A percentile compares a stretch with the other conserved stretches of the same genome.
Evolutionary conservation across 2,113 vertebrate species (phyloP).

Genomic region (Prionailurus bengalensis): DNA sequence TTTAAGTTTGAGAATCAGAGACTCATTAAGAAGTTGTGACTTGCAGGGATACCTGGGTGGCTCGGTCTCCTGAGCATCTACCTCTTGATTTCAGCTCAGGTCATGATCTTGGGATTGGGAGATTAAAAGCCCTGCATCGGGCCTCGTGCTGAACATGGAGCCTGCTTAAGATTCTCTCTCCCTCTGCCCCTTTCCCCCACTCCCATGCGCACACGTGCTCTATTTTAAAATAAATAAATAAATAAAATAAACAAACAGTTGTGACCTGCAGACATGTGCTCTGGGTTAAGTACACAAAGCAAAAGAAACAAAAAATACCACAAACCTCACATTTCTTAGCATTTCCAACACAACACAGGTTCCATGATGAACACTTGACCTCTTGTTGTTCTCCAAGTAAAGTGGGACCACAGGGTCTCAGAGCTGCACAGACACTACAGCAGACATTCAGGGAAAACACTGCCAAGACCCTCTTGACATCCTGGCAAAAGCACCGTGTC

Average conservation of each 20-base stretch:
- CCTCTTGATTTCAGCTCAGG: neutral
- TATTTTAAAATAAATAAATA: too few relatives aligned
- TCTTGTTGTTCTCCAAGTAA: neutral
- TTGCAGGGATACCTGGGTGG: neutral
- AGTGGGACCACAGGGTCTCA: neutral
- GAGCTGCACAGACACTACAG: neutral
- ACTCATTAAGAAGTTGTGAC: neutral
- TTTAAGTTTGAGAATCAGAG: conserved; percentile 18
- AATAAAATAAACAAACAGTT: neutral
- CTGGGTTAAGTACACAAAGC: neutral
- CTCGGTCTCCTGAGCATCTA: too few relatives aligned
- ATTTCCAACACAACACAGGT: conserved; percentile 38
- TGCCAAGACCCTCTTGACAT: conserved; percentile 14
- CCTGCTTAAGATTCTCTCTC: too few relatives aligned
- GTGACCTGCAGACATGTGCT: neutral
- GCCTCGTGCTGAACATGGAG: too few relatives aligned
- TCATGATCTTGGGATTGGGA: too few relatives aligned
- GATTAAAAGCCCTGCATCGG: too few relatives aligned
- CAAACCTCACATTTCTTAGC: neutral
- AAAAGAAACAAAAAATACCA: neutral
- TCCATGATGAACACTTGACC: neutral
- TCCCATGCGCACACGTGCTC: accelerated
- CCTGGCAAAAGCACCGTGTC: neutral
- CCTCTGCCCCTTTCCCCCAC: too few relatives aligned
- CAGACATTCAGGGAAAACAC: neutral